Conservation (phyloP, 2,888 invertebrate genomes). For the Chesias legatella region DNA sequence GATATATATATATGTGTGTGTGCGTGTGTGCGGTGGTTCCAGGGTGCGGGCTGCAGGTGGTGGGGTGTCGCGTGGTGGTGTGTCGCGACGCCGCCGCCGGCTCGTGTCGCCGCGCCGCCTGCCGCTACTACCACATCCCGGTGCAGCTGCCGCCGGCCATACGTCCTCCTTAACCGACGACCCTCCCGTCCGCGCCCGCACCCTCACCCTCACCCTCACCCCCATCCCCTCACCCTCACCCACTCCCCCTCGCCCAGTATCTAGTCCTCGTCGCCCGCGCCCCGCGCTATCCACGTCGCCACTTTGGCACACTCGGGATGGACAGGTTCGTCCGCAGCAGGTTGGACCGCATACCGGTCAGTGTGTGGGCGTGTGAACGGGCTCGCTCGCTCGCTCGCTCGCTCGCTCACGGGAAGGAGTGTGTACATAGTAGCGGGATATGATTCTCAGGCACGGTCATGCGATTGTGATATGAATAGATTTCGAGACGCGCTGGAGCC, state of each 20-base stretch:
- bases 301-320: conserved; percentile 64
- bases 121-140: conserved; percentile 99
- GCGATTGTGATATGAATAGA: conserved; percentile 80
- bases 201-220: conserved; percentile 23
- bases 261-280: conserved; percentile 47
- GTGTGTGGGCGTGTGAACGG: conserved; percentile 41
- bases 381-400: conserved; percentile 39
- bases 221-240: conserved; percentile 18
- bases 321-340: conserved; percentile 56
- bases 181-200: conserved; percentile 38
- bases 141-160: conserved; percentile 91
- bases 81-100: conserved; percentile 97
- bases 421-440: conserved; percentile 79
- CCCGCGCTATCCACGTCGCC: conserved; percentile 61
- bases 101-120: conserved; percentile 94
- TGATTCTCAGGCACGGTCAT: conserved; percentile 78
- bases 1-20: conserved; percentile 16
- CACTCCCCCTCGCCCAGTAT: conserved; percentile 31
- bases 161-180: conserved; percentile 71
- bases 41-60: conserved; percentile 97
- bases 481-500: conserved; percentile 76
- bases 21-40: conserved; percentile 52
- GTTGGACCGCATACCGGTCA: conserved; percentile 50
- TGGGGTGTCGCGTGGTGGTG: conserved; percentile 96
- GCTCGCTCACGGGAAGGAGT: conserved; percentile 63